Evolutionary conservation across 2,888 invertebrate genomes (phyloP).

Genomic region (Drosophila quasianomalipes): DNA sequence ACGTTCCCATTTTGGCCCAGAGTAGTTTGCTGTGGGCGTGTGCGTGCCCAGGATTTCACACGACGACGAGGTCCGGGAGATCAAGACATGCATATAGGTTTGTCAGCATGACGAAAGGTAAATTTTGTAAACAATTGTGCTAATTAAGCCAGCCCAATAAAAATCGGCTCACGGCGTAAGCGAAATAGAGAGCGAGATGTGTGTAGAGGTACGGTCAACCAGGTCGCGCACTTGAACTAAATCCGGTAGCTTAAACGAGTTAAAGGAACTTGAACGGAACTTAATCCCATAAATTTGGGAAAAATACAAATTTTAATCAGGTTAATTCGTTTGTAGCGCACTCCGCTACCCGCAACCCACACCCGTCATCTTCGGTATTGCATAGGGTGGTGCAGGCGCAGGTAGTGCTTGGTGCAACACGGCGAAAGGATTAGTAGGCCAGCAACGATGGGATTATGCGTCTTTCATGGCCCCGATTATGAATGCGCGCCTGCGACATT

Average conservation of each 20-base stretch:
- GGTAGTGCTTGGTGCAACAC: slow-evolving; percentile 37
- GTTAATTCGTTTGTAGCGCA: slow-evolving; percentile 76
- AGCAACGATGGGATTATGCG: slow-evolving; percentile 49
- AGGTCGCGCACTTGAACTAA: slow-evolving; percentile 69
- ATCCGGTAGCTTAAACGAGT: slow-evolving; percentile 84
- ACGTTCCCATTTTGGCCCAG: slow-evolving; percentile 39
- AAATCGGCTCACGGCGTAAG: slow-evolving; percentile 63
- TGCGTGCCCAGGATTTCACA: slow-evolving; percentile 70
- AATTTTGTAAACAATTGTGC: slow-evolving; percentile 83
- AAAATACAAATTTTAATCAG: slow-evolving; percentile 82
- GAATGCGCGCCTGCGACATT: slow-evolving; percentile 80
- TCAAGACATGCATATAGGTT: slow-evolving; percentile 1
- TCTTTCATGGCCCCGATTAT: slow-evolving; percentile 59
- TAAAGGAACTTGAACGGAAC: slow-evolving; percentile 83
- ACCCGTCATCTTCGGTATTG: slow-evolving; percentile 34
- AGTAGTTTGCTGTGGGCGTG: slow-evolving; percentile 68
- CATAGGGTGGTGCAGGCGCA: slow-evolving; percentile 44
- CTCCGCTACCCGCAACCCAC: slow-evolving; percentile 16
- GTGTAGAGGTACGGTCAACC: not conserved
- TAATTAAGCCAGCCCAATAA: slow-evolving; percentile 82
- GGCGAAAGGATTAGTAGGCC: slow-evolving; percentile 66
- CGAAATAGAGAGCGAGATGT: not conserved
- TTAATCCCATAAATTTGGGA: slow-evolving; percentile 82
- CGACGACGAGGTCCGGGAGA: slow-evolving; percentile 28
- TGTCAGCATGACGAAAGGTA: slow-evolving; percentile 79